Conservation (phyloP, 2,797 vertebrate species). For the Octomys mimax region DNA sequence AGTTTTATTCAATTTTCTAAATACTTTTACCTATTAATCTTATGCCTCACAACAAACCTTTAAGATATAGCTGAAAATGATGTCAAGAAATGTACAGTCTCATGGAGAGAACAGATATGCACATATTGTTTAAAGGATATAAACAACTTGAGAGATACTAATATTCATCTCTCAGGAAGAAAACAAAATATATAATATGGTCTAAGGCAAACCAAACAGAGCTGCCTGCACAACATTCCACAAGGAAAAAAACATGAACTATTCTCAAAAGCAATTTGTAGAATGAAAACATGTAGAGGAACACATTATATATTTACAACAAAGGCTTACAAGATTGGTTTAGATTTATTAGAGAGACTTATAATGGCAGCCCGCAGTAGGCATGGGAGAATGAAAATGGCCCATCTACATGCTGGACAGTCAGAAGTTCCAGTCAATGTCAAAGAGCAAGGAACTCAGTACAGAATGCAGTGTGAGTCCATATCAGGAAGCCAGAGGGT, state of each 20-base stretch:
- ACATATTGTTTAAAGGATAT: not conserved
- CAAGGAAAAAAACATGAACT: slow-evolving; percentile 32
- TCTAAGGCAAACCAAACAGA: slow-evolving; percentile 2
- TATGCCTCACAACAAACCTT: slow-evolving; percentile 26
- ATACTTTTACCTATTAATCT: slow-evolving; percentile 51
- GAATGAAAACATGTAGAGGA: not conserved
- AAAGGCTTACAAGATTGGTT: not conserved
- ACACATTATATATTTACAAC: not conserved
- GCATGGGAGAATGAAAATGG: not conserved
- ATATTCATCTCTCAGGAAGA: slow-evolving; percentile 31
- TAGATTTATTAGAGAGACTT: not conserved
- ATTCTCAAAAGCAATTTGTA: slow-evolving; percentile 34
- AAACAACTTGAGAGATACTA: slow-evolving; percentile 2
- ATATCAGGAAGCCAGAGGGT: not conserved
- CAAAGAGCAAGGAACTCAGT: not conserved
- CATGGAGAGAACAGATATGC: not conserved
- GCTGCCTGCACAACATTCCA: not conserved
- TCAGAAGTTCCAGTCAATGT: not conserved
- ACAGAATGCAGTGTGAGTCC: not conserved
- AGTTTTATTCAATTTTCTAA: slow-evolving; percentile 32
- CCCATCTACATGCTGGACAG: not conserved
- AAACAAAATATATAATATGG: not conserved
- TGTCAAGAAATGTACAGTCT: slow-evolving; percentile 23
- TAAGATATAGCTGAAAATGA: slow-evolving; percentile 27
- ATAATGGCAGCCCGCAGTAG: not conserved